A percentile compares a stretch with the other conserved stretches of the same genome.
Evolutionary conservation across 1,140 invertebrate species (phyloP).

Genomic region (Battus philenor): DNA sequence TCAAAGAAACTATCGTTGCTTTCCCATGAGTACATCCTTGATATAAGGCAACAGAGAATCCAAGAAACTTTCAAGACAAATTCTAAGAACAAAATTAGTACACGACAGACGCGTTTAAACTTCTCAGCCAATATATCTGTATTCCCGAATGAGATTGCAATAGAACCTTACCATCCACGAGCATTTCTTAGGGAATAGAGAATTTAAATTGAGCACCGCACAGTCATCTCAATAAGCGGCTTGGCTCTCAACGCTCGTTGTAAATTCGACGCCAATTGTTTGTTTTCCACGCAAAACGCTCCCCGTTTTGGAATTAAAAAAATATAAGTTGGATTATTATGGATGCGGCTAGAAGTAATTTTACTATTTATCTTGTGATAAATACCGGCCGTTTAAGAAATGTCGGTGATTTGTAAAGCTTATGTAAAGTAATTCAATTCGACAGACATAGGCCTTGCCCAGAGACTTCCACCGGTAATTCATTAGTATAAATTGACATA

Average conservation of each 20-base stretch:
- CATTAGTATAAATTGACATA: no score
- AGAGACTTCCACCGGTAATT: no score
- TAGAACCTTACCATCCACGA: conserved; percentile 2
- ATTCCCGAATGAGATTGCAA: conserved; percentile 12
- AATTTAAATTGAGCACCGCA: conserved; percentile 45
- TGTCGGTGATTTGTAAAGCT: no score
- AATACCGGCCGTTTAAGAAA: no score
- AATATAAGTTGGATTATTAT: conserved; percentile 19
- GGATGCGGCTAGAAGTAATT: background rate
- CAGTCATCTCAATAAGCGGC: conserved; percentile 60
- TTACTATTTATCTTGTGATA: no score
- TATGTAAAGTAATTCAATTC: no score
- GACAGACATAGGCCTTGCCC: no score
- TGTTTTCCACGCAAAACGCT: conserved; percentile 52
- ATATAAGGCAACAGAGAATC: no score
- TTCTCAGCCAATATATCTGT: conserved; percentile 10
- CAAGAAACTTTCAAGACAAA: no score
- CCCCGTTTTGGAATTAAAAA: conserved; percentile 30
- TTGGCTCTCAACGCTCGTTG: conserved; percentile 49
- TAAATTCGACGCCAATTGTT: conserved; percentile 63
- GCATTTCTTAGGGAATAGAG: conserved; percentile 17
- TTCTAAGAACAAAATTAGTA: background rate
- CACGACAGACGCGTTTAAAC: conserved; percentile 1
- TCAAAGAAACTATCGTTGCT: no score
- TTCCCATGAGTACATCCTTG: no score